Base-by-base conservation (phyloP, 2,888 invertebrate genomes). In the Leucophenga montana region DNA sequence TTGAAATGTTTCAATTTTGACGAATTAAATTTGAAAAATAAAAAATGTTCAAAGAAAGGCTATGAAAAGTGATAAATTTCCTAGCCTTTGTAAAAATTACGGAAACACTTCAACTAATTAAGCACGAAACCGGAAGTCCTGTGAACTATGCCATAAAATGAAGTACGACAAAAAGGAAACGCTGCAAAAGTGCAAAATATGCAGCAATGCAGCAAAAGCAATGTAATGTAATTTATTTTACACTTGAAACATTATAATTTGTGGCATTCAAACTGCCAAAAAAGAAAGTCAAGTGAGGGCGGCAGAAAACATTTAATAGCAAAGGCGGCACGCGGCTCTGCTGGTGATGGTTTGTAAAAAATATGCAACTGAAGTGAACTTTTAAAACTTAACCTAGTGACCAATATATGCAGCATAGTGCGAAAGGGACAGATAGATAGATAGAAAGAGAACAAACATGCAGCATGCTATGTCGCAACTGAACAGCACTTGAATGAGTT, bases 171-270 rank as follows among this genome's bases (percentile, higher is more conserved):
- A 39, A 57, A 31, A 22, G 5, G 20, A 53, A 53, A 27, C 4
- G 14, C 57, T 4, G 14, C 13, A 22, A n/a, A n/a, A 16, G n/a
- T n/a, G 59, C 39, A 61, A 39, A 61, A 16, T 18, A 33, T 9
- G 18, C 39, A 39, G 39, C 9, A 39, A 33, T 9, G 18, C 39
- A 39, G 39, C 9, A 39, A 61, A 59, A 33, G 18, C 18, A 54
- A 61, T 61, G 61, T 61, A 20, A 57, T 27, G 74, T 73, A 81
- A 83, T 81, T 81, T 81, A 80, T 81, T 82, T 74, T 75, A 82
- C 81, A 83, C 81, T 81, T 76, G 75, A 82, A 83, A 82, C 78
- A 82, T 82, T 83, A 80, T 83, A 82, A 83, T 83, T 83, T 78
- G 82, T 76, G 78, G 79, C 57, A 70, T 56, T 74, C 80, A 73